Evolutionary conservation across 2,888 invertebrate genomes (phyloP), one percentile per base, ranked within the genome.

Genomic region (Trachelus stipa): DNA sequence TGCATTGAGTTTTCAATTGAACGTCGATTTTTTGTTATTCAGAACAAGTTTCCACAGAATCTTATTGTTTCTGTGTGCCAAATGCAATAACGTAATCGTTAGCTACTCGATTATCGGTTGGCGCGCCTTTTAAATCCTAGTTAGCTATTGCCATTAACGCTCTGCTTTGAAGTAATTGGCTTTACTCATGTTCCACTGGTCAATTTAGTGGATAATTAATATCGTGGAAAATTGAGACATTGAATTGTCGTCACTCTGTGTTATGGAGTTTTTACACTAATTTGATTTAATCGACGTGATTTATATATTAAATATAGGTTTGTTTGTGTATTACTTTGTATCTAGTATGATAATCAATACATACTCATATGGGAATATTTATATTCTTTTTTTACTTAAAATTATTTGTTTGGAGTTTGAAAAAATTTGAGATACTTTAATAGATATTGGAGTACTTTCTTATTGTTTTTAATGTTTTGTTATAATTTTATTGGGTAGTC

Each of bases 111-210:
- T 56, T 76, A 78, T 76, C 71, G 71, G 76, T 79, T 77, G 81
- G 81, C 81, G 81, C 76, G 81, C 76, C 68, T 74, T 81, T 81
- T 74, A 74, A 81, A 81, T 81, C 76, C 73, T 73, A 56, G 40
- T 56, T 56, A 56, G 23, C 56, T 56, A 56, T 56, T 56, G 23
- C 56, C 23, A 56, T 56, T 56, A 23, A 23, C 56, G 56, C 56
- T 56, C 56, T 56, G 23, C 56, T 56, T 56, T 23, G 9, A 56
- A 56, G 6, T 56, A 56, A 56, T 56, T 56, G 56, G 9, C 9
- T 56, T 56, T 56, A 56, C 23, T 56, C 56, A 9, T 56, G 9
- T 23, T 23, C 0, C 23, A 56, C 56, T 56, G 56, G 56, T 56
- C 56, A 56, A 6, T 56, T 56, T 56, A 56, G 56, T 56, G 15